Conservation (phyloP, 2,113 vertebrate genomes). For the Bagarius yarrelli region DNA sequence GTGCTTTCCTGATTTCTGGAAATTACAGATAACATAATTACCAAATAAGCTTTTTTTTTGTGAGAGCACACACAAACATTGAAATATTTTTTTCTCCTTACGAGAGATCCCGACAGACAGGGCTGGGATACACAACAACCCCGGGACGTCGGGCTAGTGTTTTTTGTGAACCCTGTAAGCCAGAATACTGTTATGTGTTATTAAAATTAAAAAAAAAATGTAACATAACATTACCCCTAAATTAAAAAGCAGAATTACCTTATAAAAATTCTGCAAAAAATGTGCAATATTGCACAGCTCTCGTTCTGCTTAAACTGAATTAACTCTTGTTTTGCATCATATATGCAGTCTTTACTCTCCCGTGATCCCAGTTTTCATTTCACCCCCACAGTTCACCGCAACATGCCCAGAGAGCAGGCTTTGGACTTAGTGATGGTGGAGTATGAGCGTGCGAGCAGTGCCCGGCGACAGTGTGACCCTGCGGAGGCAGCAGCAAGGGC, state of each 20-base stretch:
- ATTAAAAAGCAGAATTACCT: not conserved
- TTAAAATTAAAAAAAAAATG: too few species aligned
- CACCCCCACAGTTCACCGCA: conserved; percentile 66
- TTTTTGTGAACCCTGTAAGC: too few species aligned
- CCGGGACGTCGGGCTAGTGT: too few species aligned
- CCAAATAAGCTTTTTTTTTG: too few species aligned
- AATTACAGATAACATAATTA: too few species aligned
- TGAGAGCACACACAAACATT: too few species aligned
- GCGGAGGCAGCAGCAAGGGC: conserved; percentile 67
- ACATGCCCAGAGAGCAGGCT: conserved; percentile 77
- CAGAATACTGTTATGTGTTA: too few species aligned
- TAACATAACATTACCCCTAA: too few species aligned
- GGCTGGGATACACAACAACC: too few species aligned
- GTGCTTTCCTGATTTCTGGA: too few species aligned
- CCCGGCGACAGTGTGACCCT: conserved; percentile 61
- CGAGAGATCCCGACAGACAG: too few species aligned
- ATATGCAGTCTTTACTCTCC: conserved; percentile 11
- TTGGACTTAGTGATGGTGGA: conserved; percentile 68
- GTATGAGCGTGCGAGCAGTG: conserved; percentile 64
- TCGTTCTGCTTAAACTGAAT: conserved; percentile 31
- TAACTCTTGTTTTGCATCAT: conserved; percentile 36
- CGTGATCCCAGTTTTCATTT: conserved; percentile 37
- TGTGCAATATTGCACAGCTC: not conserved
- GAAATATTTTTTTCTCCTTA: too few species aligned
- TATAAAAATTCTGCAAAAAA: not conserved